Evolutionary conservation across 1,140 invertebrate genomes (phyloP), one percentile per base, ranked within the genome.

Genomic region (Drosophila micromelanica): DNA sequence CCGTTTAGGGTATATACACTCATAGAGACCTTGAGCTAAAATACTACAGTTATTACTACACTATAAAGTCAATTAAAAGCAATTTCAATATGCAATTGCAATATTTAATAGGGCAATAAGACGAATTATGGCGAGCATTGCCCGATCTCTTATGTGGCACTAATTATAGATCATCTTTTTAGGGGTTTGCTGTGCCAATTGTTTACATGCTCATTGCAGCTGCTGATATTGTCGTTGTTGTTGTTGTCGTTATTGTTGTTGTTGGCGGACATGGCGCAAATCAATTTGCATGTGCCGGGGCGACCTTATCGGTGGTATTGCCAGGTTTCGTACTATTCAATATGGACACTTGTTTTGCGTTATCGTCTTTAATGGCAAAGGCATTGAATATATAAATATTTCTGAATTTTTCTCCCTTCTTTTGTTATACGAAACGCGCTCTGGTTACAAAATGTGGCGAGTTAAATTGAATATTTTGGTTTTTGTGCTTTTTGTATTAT

Each of bases 281-380:
- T 42, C 13, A 56, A 65, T 73, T 73, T 73, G 70, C 70, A 60
- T 63, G 67, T 60, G 38, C 3, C 20, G 38, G 38, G 9, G 5
- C 52, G 56, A 62, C 74, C 63, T 73, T 70, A 74, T 74, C 51
- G 72, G 45, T 51, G 52, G 48, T 60, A 40, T 68, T 60, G 43
- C 61, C 52, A n/a, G 43, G 27, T 46, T 32, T 61, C 43, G 42
- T 52, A 49, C 42, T 42, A 38, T 60, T 73, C 63, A 60, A 68
- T 67, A 54, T 73, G 57, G 65, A 63, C 72, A 69, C 51, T 74
- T 57, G 57, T 40, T 45, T 49, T 52, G 37, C 5, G 30, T 65
- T 52, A 45, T 54, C 45, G 55, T 15, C 57, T 52, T 77, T 81
- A 87, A 86, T 86, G 81, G 81, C 72, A 79, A 54, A 89, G 82